Evolutionary conservation across 2,888 invertebrate genomes (phyloP).

Genomic region (Hydroisotoma schaefferi): DNA sequence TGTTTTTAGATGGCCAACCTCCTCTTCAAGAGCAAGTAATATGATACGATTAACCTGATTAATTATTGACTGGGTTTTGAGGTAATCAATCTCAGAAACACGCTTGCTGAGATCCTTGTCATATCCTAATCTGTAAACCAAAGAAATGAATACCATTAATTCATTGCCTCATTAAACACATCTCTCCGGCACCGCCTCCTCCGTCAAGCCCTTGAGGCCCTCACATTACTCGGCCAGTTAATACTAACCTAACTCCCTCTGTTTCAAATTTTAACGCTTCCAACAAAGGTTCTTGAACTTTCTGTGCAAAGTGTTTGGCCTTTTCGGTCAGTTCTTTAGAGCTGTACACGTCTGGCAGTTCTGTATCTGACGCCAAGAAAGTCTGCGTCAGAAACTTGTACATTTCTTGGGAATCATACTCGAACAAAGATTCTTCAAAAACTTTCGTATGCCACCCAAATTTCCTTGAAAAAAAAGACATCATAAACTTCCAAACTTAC

Average conservation of each 20-base stretch:
- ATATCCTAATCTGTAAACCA: constrained; percentile 10
- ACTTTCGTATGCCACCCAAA: constrained; percentile 70
- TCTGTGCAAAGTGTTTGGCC: constrained; percentile 52
- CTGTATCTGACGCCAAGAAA: constrained; percentile 58
- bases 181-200: too few species aligned
- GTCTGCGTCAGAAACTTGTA: constrained; percentile 76
- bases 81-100: constrained; percentile 8
- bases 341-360: constrained; percentile 62
- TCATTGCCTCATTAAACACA: not conserved
- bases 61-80: constrained; percentile 52
- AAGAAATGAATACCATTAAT: not conserved
- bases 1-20: constrained; percentile 62
- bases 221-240: not conserved
- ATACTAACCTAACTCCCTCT: constrained; percentile 58
- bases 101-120: constrained; percentile 14
- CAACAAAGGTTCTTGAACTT: constrained; percentile 61
- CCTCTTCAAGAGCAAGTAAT: constrained; percentile 59
- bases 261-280: constrained; percentile 65
- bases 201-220: not conserved
- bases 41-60: constrained; percentile 69
- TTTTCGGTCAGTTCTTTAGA: constrained; percentile 53
- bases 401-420: constrained; percentile 67
- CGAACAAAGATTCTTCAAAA: constrained; percentile 60
- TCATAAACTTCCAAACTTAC: not conserved
- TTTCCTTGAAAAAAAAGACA: constrained; percentile 56